A percentile compares a stretch with the other conserved stretches of the same genome.
Conservation (phyloP, 2,888 invertebrate genomes). For the Crematogaster levior region DNA sequence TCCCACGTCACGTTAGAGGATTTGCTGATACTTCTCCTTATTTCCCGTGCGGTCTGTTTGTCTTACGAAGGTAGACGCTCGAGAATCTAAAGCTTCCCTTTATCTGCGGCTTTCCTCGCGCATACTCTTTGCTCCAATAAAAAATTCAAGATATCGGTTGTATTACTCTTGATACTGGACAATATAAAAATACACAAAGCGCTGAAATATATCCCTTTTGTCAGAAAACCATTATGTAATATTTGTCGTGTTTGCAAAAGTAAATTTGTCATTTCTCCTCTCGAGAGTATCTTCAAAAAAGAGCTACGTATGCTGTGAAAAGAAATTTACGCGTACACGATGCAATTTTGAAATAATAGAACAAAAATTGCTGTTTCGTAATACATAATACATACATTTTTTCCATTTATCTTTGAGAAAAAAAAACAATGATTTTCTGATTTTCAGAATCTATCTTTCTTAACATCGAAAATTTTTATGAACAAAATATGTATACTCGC, state of each 20-base stretch:
- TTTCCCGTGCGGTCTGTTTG: background rate
- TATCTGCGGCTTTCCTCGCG: background rate
- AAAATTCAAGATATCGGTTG: background rate
- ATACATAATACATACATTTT: background rate
- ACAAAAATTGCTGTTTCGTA: no score
- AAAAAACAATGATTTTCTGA: background rate
- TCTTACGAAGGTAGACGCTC: background rate
- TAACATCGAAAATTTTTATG: background rate
- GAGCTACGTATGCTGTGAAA: no score
- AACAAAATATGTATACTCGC: no score
- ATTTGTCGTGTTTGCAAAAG: background rate
- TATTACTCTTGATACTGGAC: background rate
- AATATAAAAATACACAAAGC: background rate
- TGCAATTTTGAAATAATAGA: background rate
- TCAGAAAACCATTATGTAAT: background rate
- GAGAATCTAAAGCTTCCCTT: background rate
- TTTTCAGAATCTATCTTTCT: background rate
- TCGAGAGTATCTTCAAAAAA: background rate
- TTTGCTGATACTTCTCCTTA: slow-evolving; percentile 1
- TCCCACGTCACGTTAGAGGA: slow-evolving; percentile 18
- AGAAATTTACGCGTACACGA: background rate
- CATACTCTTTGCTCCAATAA: background rate
- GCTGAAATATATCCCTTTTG: background rate
- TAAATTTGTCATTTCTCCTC: background rate
- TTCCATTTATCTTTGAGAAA: background rate